Evolutionary conservation across 2,113 vertebrate species (phyloP), one percentile per base, ranked within the genome.

Genomic region (Podarcis muralis): DNA sequence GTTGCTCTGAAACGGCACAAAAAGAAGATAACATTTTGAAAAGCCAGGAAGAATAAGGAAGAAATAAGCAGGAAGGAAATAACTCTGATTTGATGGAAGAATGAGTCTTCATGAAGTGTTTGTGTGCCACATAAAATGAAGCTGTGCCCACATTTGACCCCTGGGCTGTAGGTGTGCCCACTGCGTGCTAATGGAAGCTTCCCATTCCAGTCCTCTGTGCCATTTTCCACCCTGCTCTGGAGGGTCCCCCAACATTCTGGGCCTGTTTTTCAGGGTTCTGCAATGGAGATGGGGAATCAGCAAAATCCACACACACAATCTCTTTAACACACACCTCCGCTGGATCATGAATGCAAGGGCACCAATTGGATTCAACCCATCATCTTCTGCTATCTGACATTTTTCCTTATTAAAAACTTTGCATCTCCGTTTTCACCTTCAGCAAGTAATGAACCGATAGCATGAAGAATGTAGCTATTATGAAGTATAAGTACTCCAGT

Each of bases 401-500:
- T 82, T 89, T 35, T 13, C 86, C 40, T 25, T 65, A 86, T 48
- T 74, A 81, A 69, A 88, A 76, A 65, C 27, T 81, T 76, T 74
- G 81, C 48, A 40, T 68, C 30, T 48, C 69, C 53, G n/a, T 69
- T 87, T 79, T 87, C 35, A 83, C 80, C 65, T 83, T 87, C 65
- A 71, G 89, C 85, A 72, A 87, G 81, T 83, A 68, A 83, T 83
- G 65, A 69, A 78, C 15, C 37, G 18, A 43, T 62, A 35, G 35
- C 32, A 79, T 87, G 75, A 75, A 75, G n/a, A 91, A 81, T 85
- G 69, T 35, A 75, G 32, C 43, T 81, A 68, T 85, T 85, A 90
- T 66, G 32, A 76, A 68, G 30, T 79, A 90, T 83, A 76, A 68
- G 69, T 82, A 76, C 71, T 65, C 71, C 59, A n/a, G 11, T 83